Evolutionary conservation across 2,888 invertebrate species (phyloP), one percentile per base, ranked within the genome.

Genomic region (Drosophila melanosoma): DNA sequence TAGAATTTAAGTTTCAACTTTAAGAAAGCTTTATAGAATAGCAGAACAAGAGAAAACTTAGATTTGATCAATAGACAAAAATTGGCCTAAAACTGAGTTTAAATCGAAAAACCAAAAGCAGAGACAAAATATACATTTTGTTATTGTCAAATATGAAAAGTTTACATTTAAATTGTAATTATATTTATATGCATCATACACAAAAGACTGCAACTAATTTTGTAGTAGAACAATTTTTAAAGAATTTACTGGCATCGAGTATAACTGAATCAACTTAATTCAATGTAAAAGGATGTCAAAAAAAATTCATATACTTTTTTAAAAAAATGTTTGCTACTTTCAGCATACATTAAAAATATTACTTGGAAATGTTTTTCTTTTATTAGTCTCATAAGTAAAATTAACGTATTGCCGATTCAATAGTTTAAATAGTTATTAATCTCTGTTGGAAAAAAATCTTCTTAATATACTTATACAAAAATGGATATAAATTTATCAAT

Each of bases 1-100:
- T 87, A 87, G 83, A 87, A 74, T 79, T 87, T 73, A 85, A 83
- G 87, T 80, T 83, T 64, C 65, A 70, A 69, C 79, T 81, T 81
- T 79, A 81, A 81, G 74, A 42, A 62, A 72, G 45, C 62, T 54
- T 56, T 64, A 56, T 63, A 29, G 26, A 2, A 36, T 3, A 45
- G 35, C 36, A n/a, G 4, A 12, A 23, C 32, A 23, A 32, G 38
- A 45, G 23, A 26, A 53, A 51, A 48, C 17, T 15, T 48, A 29
- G 57, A 66, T 76, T 70, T 66, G 60, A 79, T 76, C 72, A 66
- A 69, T 72, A 61, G 63, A 72, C 64, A 61, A 45, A 48, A 42
- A 42, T n/a, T 35, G 58, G 63, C 78, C 69, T 79, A 78, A 78
- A 75, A 51, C 33, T 53, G 40, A n/a, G 59, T 38, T 66, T 26